These are phyloP conservation scores for Gopherus evgoodei DNA, from an alignment of 2,113 vertebrate species.

Conservation along the genomic window DNA sequence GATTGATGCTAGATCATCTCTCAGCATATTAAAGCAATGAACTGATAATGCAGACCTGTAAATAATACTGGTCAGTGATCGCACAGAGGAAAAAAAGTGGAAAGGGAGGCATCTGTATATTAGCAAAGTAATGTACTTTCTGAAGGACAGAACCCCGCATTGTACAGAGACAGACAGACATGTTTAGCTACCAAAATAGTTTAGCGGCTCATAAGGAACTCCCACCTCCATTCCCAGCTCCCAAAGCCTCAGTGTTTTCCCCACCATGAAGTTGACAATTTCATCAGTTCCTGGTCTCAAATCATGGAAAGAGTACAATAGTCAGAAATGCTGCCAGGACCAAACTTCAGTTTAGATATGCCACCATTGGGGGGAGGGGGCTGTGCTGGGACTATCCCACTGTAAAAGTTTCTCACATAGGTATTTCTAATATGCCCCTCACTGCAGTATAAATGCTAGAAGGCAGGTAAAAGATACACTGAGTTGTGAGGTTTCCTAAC, in stretches of 20 bases:
- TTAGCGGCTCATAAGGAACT: slow-evolving; percentile 17
- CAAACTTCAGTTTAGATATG: not conserved
- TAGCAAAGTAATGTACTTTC: not conserved
- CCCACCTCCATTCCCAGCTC: not conserved
- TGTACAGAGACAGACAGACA: not conserved
- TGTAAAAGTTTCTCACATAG: not conserved
- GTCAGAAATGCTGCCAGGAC: not conserved
- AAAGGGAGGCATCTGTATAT: not conserved
- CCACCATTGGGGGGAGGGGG: not conserved
- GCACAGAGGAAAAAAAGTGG: not conserved
- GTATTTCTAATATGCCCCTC: not conserved
- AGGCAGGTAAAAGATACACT: slow-evolving; percentile 10
- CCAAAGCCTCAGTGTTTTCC: slow-evolving; percentile 25
- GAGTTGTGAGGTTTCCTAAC: not conserved
- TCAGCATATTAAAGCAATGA: not conserved
- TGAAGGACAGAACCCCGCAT: not conserved
- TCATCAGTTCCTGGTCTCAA: slow-evolving; percentile 29
- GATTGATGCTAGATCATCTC: not conserved
- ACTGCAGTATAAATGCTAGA: not conserved
- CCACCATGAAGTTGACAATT: not conserved
- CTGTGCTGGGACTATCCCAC: not conserved
- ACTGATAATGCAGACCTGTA: not conserved
- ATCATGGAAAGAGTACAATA: not conserved
- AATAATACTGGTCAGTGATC: not conserved
- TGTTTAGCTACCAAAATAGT: not conserved